Evolutionary conservation across 2,888 invertebrate species (phyloP), one percentile per base, ranked within the genome.

Genomic region (Erannis defoliaria): DNA sequence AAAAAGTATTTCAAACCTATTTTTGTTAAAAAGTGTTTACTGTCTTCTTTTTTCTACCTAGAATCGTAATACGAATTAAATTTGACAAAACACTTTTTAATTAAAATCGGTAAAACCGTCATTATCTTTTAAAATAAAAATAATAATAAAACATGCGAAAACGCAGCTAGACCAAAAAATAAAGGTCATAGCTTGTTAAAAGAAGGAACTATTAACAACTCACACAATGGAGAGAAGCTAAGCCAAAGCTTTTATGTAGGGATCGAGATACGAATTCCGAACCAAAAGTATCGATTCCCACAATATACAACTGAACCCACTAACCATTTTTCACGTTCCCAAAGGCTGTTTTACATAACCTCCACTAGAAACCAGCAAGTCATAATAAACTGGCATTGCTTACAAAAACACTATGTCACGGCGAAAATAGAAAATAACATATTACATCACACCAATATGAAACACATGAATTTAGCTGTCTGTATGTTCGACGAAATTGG

Each of bases 391-490:
- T 66, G 62, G 67, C 66, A 64, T 61, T 57, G 64, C 59, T 56
- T 45, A 66, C 58, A 58, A 68, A 71, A 73, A 68, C 70, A 66
- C 71, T 62, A 62, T 67, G 70, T 73, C 71, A 71, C 66, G 67
- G 55, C 50, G 64, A 60, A 57, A 68, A 68, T 61, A 64, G 61
- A 64, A 55, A 63, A 38, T 38, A 38, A 26, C 26, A 26, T 26
- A 26, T 26, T 8, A 26, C 26, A 26, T 26, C 26, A 26, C 26
- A 26, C 26, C 8, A 26, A 26, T 26, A 26, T 8, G 6, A 26
- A 2, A 26, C 8, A 26, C 4, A 8, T 8, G 26, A 1, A 26
- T 6, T 5, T 26, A 26, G 26, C 26, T 8, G 26, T 26, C 26
- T 26, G 26, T 6, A 4, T 26, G 26, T 2, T 26, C 8, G 26